These are phyloP conservation scores for Okamejei kenojei DNA, from an alignment of 2,797 vertebrate genomes.

Conservation along the genomic window DNA sequence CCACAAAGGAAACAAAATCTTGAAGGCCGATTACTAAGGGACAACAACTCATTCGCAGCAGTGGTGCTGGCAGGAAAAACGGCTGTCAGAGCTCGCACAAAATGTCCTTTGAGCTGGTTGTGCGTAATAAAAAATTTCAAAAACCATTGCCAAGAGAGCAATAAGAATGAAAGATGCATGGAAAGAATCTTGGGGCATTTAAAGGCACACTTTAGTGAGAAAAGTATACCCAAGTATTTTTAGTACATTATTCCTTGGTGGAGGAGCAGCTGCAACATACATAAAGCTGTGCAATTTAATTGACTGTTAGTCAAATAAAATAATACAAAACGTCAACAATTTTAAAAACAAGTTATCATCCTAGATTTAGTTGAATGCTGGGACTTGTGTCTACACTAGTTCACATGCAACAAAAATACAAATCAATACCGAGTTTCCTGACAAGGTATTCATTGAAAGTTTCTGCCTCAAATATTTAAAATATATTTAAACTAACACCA, in stretches of 20 bases:
- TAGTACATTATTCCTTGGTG: slow-evolving; percentile 13
- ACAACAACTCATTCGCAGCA: neutral
- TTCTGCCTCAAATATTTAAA: too few relatives aligned
- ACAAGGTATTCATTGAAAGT: neutral
- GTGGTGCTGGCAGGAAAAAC: neutral
- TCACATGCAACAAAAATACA: neutral
- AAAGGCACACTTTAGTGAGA: neutral
- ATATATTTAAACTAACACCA: neutral
- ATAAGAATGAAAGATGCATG: slow-evolving; percentile 29
- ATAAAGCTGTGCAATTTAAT: neutral
- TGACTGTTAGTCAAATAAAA: slow-evolving; percentile 13
- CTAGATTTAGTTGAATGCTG: too few relatives aligned
- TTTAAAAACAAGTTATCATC: neutral
- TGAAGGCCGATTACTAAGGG: neutral
- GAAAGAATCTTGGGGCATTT: neutral
- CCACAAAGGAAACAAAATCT: neutral
- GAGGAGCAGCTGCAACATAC: neutral
- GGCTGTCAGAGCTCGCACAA: neutral
- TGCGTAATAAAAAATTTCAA: neutral
- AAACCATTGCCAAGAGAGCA: neutral
- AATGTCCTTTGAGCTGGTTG: neutral
- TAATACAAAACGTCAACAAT: neutral
- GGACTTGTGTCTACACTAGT: neutral
- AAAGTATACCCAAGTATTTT: slow-evolving; percentile 15
- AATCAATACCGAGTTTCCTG: neutral